phyloP scores from a whole-genome alignment of 2,797 vertebrate species.

The Cossypha heuglini region DNA sequence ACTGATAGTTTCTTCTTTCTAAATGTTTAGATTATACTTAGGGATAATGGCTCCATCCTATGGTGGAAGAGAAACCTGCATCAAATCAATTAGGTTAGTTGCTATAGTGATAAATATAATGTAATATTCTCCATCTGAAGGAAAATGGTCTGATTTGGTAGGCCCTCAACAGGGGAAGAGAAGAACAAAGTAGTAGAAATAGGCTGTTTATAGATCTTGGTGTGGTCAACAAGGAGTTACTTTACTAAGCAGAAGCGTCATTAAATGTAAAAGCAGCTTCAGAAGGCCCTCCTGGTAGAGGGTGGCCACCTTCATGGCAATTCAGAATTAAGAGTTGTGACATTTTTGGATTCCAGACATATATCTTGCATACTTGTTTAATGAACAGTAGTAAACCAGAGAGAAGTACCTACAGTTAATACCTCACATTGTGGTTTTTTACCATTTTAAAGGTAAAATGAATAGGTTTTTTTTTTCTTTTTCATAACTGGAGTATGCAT shows the following conservation, averaged over 20 bases:
- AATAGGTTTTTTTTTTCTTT: not conserved
- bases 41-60: constrained; percentile 89
- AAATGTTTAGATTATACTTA: constrained; percentile 37
- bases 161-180: not conserved
- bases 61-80: constrained; percentile 84
- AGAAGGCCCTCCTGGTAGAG: not conserved
- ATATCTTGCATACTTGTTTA: not conserved
- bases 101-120: constrained; percentile 76
- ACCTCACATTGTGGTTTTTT: not conserved
- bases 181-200: not conserved
- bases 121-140: constrained; percentile 41
- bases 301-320: not conserved
- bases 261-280: not conserved
- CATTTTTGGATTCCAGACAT: not conserved
- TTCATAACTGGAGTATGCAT: not conserved
- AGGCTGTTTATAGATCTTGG: not conserved
- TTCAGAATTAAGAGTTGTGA: not conserved
- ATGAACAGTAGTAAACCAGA: not conserved
- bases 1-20: not conserved
- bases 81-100: constrained; percentile 75
- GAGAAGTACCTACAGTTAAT: not conserved
- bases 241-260: not conserved
- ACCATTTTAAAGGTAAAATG: not conserved
- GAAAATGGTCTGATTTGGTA: constrained; percentile 29
- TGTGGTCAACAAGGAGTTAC: not conserved